These are phyloP conservation scores for Pyrgilauda ruficollis DNA, from an alignment of 2,113 vertebrate genomes.

Conservation along the genomic window DNA sequence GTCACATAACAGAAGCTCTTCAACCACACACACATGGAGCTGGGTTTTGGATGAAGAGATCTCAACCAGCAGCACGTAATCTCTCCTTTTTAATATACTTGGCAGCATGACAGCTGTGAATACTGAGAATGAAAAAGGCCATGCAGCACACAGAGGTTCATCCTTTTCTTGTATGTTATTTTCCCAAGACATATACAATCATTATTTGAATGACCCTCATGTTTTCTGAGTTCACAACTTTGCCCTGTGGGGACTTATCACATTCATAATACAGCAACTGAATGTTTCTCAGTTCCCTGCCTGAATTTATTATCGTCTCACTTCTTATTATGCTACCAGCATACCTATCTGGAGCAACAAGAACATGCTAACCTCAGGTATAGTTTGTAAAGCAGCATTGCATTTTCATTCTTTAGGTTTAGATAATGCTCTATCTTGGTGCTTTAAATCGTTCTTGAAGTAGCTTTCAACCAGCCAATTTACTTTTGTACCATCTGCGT, in stretches of 20 bases:
- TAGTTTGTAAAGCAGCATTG: not conserved
- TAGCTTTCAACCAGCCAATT: not conserved
- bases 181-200: not conserved
- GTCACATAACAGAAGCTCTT: not conserved
- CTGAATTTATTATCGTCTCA: constrained; percentile 20
- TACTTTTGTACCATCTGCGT: not conserved
- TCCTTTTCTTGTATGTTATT: constrained; percentile 11
- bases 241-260: not conserved
- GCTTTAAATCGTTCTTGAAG: not conserved
- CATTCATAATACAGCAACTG: constrained; percentile 32
- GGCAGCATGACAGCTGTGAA: not conserved
- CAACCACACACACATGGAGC: not conserved
- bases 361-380: not conserved
- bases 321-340: not conserved
- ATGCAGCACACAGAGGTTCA: not conserved
- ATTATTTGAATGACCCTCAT: constrained; percentile 11
- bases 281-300: not conserved
- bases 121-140: not conserved
- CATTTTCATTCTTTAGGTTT: not conserved
- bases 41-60: not conserved
- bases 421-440: not conserved
- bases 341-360: not conserved
- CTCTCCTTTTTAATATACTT: not conserved
- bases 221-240: not conserved
- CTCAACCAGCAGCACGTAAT: not conserved